These are phyloP conservation scores for Onychostruthus taczanowskii DNA, from an alignment of 2,113 vertebrate species.

Conservation along the genomic window DNA sequence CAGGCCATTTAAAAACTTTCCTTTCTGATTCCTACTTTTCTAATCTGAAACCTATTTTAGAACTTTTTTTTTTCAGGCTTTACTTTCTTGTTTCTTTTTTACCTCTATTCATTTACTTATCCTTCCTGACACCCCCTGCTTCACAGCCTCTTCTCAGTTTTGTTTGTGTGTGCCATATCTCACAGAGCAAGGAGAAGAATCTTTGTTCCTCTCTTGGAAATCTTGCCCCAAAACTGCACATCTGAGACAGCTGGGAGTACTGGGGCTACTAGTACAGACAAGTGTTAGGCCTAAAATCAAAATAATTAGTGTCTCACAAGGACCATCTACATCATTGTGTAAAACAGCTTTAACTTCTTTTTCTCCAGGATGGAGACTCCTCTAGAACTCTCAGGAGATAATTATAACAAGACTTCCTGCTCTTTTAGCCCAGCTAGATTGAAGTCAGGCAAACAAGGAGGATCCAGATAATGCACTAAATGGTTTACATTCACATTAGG, in stretches of 20 bases:
- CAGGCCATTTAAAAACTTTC: background rate
- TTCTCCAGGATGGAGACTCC: background rate
- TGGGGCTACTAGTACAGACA: background rate
- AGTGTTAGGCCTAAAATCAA: background rate
- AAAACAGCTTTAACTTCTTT: background rate
- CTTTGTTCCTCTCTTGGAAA: background rate
- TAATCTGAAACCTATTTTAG: background rate
- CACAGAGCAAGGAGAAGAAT: background rate
- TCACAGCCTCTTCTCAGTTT: background rate
- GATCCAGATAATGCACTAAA: background rate
- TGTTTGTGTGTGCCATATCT: accelerated
- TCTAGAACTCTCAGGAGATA: background rate
- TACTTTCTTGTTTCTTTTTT: background rate
- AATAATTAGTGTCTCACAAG: background rate
- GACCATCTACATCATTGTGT: background rate
- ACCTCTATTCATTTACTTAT: background rate
- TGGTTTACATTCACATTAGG: background rate
- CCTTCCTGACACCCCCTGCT: background rate
- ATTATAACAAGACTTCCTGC: background rate
- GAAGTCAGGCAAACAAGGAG: background rate
- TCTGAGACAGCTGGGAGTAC: background rate
- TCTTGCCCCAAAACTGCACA: background rate
- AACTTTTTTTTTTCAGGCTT: background rate
- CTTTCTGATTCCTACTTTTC: background rate
- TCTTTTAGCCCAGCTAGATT: background rate